Evolutionary conservation across 2,888 invertebrate species (phyloP), one percentile per base, ranked within the genome.

Genomic region (Microctonus hyperodae): DNA sequence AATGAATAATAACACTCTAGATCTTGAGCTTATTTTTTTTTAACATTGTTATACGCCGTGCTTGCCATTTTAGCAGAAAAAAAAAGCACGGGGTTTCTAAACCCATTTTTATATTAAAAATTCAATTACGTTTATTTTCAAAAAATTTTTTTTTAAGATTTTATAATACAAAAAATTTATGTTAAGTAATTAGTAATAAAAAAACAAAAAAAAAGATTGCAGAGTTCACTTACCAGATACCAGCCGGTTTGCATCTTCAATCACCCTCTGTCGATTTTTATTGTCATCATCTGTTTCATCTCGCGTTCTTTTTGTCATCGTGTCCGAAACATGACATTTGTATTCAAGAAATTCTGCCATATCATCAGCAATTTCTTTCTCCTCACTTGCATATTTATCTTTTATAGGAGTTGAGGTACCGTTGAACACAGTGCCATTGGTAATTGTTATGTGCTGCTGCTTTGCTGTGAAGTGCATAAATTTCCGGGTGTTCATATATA

Each of bases 321-420:
- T 78, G 64, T 83, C 83, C 56, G 78, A 58, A 48, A 74, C 71
- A 65, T 80, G 79, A 76, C 77, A 79, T 73, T 83, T 83, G 70
- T 83, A 80, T 62, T 80, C 80, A 64, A 84, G 72, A 76, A 82
- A 83, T 72, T 83, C 82, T 62, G 81, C 79, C 83, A 84, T 83
- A 76, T 80, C 78, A 71, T 84, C 83, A 68, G 77, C 76, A 69
- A 83, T 78, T 60, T 84, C 83, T 81, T 83, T 83, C 74, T 84
- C 83, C 48, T 83, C 83, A 69, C 83, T 81, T 72, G 81, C 83
- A 73, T 84, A 83, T 78, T 84, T 83, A 75, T 83, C 80, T 83
- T 84, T 84, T 76, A 83, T 79, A 70, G 83, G 83, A 78, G 83
- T 83, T 78, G 83, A 83, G 75, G 83, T 83, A 77, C 83, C 83